phyloP scores from a whole-genome alignment of 2,797 vertebrate species.

The Geotria australis region DNA sequence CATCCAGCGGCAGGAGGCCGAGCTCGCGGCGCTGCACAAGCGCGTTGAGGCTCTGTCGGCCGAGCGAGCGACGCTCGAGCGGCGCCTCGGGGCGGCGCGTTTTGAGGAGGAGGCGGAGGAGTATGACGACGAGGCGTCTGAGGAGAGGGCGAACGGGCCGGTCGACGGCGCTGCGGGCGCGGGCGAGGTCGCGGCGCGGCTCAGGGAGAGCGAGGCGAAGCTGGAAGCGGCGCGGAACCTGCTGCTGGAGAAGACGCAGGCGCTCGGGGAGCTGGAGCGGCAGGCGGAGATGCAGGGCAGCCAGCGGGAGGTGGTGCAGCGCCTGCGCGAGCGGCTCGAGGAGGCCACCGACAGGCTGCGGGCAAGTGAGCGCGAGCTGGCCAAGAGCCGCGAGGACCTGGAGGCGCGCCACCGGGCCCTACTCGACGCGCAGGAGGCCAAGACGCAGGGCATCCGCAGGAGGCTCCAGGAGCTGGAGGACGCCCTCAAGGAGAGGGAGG shows the following conservation, averaged over 20 bases:
- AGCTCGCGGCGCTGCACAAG: slow-evolving; percentile 40
- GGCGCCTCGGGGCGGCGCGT: slow-evolving; percentile 43
- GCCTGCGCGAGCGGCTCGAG: slow-evolving; percentile 39
- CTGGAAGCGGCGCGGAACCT: slow-evolving; percentile 43
- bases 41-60: slow-evolving; percentile 50
- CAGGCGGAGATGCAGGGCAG: slow-evolving; percentile 60
- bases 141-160: no score
- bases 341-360: slow-evolving; percentile 38
- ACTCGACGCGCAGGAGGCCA: slow-evolving; percentile 45
- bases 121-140: slow-evolving; percentile 25
- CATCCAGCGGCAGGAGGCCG: slow-evolving; percentile 43
- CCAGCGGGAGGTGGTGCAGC: slow-evolving; percentile 46
- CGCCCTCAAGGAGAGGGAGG: slow-evolving; percentile 26
- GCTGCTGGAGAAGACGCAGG: slow-evolving; percentile 55
- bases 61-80: slow-evolving; percentile 50
- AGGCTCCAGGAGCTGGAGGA: slow-evolving; percentile 40
- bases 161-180: no score
- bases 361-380: slow-evolving; percentile 37
- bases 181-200: slow-evolving; percentile 12
- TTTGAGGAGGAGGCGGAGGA: slow-evolving; percentile 49
- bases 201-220: slow-evolving; percentile 53
- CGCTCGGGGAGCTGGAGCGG: slow-evolving; percentile 41
- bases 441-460: slow-evolving; percentile 33
- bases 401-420: slow-evolving; percentile 33
- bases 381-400: slow-evolving; percentile 48